Base-by-base conservation (phyloP, 1,140 invertebrate species). In the Phthorimaea operculella region DNA sequence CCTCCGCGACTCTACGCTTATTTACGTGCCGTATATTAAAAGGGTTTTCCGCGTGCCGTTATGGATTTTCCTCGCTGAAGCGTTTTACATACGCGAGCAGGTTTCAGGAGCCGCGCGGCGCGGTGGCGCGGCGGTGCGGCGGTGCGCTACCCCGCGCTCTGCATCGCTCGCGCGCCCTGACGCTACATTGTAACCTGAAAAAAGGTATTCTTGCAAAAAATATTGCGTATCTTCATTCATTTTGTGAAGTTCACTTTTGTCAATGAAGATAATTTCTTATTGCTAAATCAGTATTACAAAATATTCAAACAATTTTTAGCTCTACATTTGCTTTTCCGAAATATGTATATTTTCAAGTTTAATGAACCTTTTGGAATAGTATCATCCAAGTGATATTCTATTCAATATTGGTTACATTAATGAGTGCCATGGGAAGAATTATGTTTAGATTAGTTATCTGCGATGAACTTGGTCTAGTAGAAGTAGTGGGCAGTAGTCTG, bases 1-100 rank as follows among this genome's bases (percentile, higher is more conserved):
- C 21, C 55, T 51, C 60, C 34, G 54, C 62, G 52, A 61, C 53
- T 52, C 58, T 51, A 59, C 68, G 63, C 65, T 75, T 78, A 80
- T 83, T 80, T 83, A 83, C 77, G 79, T 80, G 79, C 71, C 77
- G 75, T 80, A 83, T 83, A 83, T 83, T 83, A 80, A 83, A 83
- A 83, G 77, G 79, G 79, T 80, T 83, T 83, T 83, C 76, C 79
- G 77, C 79, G 77, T 70, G 64, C 69, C 75, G 74, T 76, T 83
- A 80, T 83, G 76, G 79, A 83, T 83, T 83, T 83, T 79, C 76
- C 73, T 64, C 52, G 51, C 60, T 60, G 71, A 66, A 59, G 58
- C 64, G 68, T 64, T 81, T 81, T 82, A 82, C 76, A 79, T 82
- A 79, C 74, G 70, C n/a, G 33, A 28, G 21, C 21, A 51, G 47